Conservation (phyloP, 2,888 invertebrate genomes). For the Clunio marinus region DNA sequence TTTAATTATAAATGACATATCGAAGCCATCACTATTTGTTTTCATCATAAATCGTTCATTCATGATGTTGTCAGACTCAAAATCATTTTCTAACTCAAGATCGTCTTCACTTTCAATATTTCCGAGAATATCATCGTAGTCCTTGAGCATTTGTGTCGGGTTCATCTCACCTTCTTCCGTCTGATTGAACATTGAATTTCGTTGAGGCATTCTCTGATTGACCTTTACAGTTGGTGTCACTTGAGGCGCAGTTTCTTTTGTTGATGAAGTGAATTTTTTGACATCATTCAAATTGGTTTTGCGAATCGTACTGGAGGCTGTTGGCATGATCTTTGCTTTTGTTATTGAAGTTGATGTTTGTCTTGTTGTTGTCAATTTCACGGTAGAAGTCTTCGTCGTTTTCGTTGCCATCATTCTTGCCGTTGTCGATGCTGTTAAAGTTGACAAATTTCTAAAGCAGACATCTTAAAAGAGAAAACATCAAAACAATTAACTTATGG, state of each 20-base stretch:
- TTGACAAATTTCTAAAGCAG: slow-evolving; percentile 6
- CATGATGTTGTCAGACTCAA: not conserved
- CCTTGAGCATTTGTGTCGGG: not conserved
- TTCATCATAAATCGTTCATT: not conserved
- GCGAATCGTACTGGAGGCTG: not conserved
- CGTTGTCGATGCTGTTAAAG: not conserved
- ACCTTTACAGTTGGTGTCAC: not conserved
- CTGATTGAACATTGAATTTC: not conserved
- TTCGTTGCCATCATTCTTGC: slow-evolving; percentile 37
- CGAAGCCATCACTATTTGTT: not conserved
- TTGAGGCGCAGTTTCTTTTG: not conserved
- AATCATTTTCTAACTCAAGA: slow-evolving; percentile 5
- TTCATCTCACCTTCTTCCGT: too few species aligned
- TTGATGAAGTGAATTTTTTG: not conserved
- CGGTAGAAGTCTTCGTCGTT: not conserved
- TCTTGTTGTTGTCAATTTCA: not conserved
- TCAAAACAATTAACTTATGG: not conserved
- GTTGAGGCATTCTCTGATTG: not conserved
- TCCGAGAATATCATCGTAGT: not conserved
- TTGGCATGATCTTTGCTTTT: not conserved
- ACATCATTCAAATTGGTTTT: too few species aligned
- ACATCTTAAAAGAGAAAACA: slow-evolving; percentile 9
- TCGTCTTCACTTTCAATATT: slow-evolving; percentile 28
- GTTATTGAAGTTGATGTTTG: slow-evolving; percentile 18
- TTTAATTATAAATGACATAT: slow-evolving; percentile 19